phyloP scores from a whole-genome alignment of 2,797 vertebrate species.

The Okamejei kenojei region DNA sequence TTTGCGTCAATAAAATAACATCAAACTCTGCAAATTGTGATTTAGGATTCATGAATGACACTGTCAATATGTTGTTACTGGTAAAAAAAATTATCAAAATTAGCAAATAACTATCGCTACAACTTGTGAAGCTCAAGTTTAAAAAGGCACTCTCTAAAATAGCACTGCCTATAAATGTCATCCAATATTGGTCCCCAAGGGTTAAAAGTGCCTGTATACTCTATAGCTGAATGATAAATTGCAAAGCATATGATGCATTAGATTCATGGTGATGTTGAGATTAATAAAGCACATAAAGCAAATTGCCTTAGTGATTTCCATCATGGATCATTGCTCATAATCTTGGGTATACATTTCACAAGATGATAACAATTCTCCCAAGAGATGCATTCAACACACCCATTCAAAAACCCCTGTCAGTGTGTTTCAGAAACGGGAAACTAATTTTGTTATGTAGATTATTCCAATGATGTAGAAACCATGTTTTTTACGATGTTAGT shows the following conservation, averaged over 20 bases:
- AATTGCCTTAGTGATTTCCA: constrained; percentile 36
- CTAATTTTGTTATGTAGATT: neutral
- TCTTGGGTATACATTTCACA: constrained; percentile 29
- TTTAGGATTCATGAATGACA: neutral
- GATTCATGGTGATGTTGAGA: constrained; percentile 35
- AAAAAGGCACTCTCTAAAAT: neutral
- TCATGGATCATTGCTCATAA: constrained; percentile 33
- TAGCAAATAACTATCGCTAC: no score
- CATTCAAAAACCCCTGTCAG: neutral
- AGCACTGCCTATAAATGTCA: neutral
- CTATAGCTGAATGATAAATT: constrained; percentile 23
- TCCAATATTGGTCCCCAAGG: neutral
- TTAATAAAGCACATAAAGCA: constrained; percentile 34
- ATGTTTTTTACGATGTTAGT: constrained; percentile 19
- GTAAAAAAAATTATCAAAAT: constrained; percentile 11
- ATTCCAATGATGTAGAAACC: neutral
- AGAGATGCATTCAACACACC: neutral
- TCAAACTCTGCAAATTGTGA: neutral
- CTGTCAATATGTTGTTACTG: neutral
- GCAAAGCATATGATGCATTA: constrained; percentile 23
- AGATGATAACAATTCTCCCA: neutral
- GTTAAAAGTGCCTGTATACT: constrained; percentile 4
- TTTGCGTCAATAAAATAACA: neutral
- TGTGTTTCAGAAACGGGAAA: constrained; percentile 7
- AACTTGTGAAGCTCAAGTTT: neutral